Conservation (phyloP, 2,113 vertebrate species). For the Bungarus multicinctus region DNA sequence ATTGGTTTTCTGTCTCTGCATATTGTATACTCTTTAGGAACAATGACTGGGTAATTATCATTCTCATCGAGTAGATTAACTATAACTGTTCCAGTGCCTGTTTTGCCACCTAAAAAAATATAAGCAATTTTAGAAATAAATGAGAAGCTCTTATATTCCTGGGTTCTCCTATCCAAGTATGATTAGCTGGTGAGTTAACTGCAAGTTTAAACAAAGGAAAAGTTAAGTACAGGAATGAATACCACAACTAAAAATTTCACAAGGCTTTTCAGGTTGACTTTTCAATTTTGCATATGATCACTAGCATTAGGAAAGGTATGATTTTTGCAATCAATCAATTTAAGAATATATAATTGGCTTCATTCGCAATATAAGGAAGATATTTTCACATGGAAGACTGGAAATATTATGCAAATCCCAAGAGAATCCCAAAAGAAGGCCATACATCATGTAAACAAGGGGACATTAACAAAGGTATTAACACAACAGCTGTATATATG, state of each 20-base stretch:
- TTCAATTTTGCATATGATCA: neutral
- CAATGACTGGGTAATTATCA: slow-evolving; percentile 74
- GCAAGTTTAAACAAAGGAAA: neutral
- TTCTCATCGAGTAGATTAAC: slow-evolving; percentile 76
- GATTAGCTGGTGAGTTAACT: neutral
- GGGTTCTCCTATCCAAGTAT: neutral
- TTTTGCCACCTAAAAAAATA: slow-evolving; percentile 72
- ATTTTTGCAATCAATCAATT: neutral
- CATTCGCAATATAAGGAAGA: neutral
- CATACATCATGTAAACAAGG: neutral
- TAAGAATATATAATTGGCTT: neutral
- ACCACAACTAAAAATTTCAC: neutral
- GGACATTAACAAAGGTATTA: neutral
- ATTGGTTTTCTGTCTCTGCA: slow-evolving; percentile 71
- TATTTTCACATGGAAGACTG: neutral
- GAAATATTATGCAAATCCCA: neutral
- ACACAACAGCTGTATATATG: neutral
- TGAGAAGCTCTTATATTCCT: neutral
- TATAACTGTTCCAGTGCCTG: slow-evolving; percentile 81
- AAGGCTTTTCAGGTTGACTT: neutral
- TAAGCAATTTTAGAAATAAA: slow-evolving; percentile 20
- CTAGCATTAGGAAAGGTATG: neutral
- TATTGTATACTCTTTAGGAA: slow-evolving; percentile 42
- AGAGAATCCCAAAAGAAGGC: neutral
- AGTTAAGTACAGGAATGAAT: neutral